These are phyloP conservation scores for Gonioctena quinquepunctata DNA, from an alignment of 1,140 invertebrate genomes.

Conservation along the genomic window DNA sequence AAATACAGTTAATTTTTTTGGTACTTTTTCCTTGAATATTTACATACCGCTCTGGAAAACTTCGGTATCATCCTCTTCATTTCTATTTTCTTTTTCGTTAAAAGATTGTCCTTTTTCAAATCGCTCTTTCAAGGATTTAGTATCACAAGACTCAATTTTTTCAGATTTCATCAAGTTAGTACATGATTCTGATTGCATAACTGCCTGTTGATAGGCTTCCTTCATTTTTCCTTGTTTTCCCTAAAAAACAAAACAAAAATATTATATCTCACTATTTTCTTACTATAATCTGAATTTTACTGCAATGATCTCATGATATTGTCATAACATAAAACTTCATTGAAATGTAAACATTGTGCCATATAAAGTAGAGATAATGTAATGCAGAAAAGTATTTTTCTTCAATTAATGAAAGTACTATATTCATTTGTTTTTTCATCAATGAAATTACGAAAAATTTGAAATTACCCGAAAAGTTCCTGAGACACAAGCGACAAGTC, in stretches of 20 bases:
- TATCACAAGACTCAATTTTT: constrained; percentile 62
- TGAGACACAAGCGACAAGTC: too few species aligned
- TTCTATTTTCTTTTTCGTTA: constrained; percentile 63
- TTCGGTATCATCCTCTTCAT: constrained; percentile 72
- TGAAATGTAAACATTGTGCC: too few species aligned
- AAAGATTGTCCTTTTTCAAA: constrained; percentile 81
- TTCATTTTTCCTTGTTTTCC: constrained; percentile 89
- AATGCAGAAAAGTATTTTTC: too few species aligned
- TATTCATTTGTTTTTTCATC: too few species aligned
- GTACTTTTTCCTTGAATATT: neutral
- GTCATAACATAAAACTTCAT: too few species aligned
- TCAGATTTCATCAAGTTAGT: constrained; percentile 46
- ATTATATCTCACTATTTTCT: too few species aligned
- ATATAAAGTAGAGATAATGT: too few species aligned
- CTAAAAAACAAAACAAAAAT: constrained; percentile 54
- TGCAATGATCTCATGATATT: too few species aligned
- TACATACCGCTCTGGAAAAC: constrained; percentile 79
- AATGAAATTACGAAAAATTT: too few species aligned
- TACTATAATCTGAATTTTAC: too few species aligned
- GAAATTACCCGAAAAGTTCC: too few species aligned
- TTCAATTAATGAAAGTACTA: too few species aligned
- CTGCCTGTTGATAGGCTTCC: constrained; percentile 88
- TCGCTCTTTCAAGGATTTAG: constrained; percentile 75
- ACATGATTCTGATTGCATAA: constrained; percentile 69
- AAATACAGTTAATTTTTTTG: constrained; percentile 8